phyloP scores from a whole-genome alignment of 2,113 vertebrate species.

The Tupaia chinensis region DNA sequence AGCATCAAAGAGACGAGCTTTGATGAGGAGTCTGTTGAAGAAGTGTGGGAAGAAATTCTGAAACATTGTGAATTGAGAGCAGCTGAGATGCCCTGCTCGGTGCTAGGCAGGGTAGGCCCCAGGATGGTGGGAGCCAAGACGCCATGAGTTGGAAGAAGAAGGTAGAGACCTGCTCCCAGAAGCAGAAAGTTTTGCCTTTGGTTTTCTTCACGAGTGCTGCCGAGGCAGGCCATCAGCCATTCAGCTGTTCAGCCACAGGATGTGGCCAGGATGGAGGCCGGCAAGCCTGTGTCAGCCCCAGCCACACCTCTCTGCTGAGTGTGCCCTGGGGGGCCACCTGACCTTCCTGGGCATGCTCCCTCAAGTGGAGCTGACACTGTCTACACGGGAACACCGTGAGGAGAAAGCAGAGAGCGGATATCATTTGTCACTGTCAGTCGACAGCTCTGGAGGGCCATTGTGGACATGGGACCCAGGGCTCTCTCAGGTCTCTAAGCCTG shows the following conservation, averaged over 20 bases:
- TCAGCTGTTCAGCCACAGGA: no score
- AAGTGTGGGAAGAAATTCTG: neutral
- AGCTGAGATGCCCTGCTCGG: rapidly evolving
- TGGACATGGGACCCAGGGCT: neutral
- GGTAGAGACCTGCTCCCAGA: neutral
- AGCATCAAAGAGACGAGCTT: neutral
- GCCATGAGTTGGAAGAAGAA: neutral
- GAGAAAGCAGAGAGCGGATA: neutral
- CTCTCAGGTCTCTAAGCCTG: neutral
- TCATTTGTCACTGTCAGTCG: neutral
- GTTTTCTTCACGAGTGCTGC: neutral
- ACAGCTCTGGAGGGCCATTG: neutral
- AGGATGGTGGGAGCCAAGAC: rapidly evolving
- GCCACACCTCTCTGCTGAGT: rapidly evolving
- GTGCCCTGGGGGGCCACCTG: neutral
- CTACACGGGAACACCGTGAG: neutral
- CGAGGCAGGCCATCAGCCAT: neutral
- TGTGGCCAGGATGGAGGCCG: rapidly evolving
- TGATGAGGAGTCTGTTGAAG: neutral
- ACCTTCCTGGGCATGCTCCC: neutral
- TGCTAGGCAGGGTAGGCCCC: no score
- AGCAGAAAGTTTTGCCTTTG: neutral
- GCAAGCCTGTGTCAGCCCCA: rapidly evolving
- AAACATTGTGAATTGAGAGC: neutral
- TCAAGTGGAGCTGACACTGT: rapidly evolving